Evolutionary conservation across 2,888 invertebrate species (phyloP).

Genomic region (Calameuta filiformis): DNA sequence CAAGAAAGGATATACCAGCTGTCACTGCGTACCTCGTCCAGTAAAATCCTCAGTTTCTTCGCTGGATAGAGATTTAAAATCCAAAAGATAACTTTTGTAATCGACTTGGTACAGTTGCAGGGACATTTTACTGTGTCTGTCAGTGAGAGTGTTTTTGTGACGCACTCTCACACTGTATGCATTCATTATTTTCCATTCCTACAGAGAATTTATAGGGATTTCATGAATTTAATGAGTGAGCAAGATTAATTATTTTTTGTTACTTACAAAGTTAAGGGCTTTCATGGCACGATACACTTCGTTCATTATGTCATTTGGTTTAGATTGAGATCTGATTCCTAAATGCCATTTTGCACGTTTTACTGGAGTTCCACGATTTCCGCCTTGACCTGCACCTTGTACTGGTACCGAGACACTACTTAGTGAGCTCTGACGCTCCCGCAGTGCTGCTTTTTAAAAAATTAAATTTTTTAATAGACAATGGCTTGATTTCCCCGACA

Average conservation of each 20-base stretch:
- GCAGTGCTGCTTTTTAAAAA: constrained; percentile 59
- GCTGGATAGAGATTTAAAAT: constrained; percentile 94
- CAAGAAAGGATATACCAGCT: not conserved
- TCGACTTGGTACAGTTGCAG: constrained; percentile 99
- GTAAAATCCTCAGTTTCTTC: constrained; percentile 73
- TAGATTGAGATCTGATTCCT: constrained; percentile 98
- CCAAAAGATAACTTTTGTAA: constrained; percentile 95
- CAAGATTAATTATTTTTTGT: constrained; percentile 5
- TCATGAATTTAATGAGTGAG: not conserved
- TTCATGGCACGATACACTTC: constrained; percentile 99
- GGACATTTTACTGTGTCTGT: constrained; percentile 94
- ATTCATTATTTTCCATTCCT: constrained; percentile 99
- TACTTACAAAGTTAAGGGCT: constrained; percentile 86
- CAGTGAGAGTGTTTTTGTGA: constrained; percentile 85
- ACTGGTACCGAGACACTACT: constrained; percentile 43
- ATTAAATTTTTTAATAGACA: constrained; percentile 2
- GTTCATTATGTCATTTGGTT: constrained; percentile 99
- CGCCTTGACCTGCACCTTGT: constrained; percentile 45
- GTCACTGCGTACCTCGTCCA: constrained; percentile 22
- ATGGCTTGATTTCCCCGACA: not conserved
- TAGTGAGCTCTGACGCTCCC: constrained; percentile 65
- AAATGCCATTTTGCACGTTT: constrained; percentile 99
- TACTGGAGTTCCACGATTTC: constrained; percentile 77
- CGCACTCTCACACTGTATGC: constrained; percentile 96
- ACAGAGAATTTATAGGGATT: constrained; percentile 22